phyloP scores from a whole-genome alignment of 1,140 invertebrate genomes.

The Polyergus mexicanus region DNA sequence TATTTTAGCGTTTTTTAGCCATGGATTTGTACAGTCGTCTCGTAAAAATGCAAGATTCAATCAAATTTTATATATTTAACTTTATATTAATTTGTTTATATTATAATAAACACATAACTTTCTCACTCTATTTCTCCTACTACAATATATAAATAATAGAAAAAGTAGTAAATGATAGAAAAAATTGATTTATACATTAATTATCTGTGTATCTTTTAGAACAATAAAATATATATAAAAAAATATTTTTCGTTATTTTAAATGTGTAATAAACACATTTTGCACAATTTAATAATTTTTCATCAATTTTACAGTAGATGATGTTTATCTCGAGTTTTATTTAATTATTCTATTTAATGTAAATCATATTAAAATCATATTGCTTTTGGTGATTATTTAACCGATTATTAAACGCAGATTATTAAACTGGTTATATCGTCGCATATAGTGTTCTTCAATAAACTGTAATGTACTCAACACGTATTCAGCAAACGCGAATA shows the following conservation, averaged over 20 bases:
- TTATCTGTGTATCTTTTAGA: background rate
- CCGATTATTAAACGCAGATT: too few relatives aligned
- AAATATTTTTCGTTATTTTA: background rate
- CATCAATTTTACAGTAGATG: background rate
- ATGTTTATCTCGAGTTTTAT: background rate
- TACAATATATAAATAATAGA: too few relatives aligned
- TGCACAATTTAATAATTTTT: background rate
- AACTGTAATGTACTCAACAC: constrained; percentile 8
- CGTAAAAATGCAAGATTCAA: background rate
- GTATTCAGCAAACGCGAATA: background rate
- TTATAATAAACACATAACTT: background rate
- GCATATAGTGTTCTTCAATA: background rate
- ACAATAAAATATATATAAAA: background rate
- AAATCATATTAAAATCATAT: background rate
- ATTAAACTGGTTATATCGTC: background rate
- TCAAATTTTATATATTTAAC: background rate
- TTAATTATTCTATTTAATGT: background rate
- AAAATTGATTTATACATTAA: background rate
- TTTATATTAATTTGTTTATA: background rate
- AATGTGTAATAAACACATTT: too few relatives aligned
- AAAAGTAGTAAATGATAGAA: background rate
- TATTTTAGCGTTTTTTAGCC: background rate
- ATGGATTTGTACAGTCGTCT: background rate
- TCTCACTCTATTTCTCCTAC: background rate
- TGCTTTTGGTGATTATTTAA: background rate